phyloP scores from a whole-genome alignment of 2,888 invertebrate species.

The Frankliniella intonsa region DNA sequence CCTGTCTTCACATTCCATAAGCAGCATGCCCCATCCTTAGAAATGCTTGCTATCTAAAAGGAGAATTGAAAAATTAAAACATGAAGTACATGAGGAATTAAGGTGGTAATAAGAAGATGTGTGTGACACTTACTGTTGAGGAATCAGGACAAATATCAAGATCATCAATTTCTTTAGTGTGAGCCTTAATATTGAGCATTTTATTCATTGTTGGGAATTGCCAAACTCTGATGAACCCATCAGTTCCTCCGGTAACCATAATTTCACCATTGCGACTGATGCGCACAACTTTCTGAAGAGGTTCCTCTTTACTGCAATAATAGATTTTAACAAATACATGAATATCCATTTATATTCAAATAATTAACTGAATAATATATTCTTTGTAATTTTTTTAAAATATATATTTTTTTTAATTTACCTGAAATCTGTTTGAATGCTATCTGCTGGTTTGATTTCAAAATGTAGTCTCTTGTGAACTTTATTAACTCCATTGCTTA shows the following conservation, averaged over 20 bases:
- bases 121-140: conserved; percentile 44
- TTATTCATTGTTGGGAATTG: conserved; percentile 75
- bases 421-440: conserved; percentile 81
- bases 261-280: conserved; percentile 70
- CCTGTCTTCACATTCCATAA: conserved; percentile 71
- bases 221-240: conserved; percentile 84
- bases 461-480: conserved; percentile 62
- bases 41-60: conserved; percentile 69
- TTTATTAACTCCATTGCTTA: conserved; percentile 34
- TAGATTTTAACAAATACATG: too few relatives aligned
- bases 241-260: conserved; percentile 88
- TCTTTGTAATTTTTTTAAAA: background rate
- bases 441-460: conserved; percentile 69
- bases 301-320: conserved; percentile 53
- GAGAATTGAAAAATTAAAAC: conserved; percentile 30
- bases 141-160: conserved; percentile 83
- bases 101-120: background rate
- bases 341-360: too few relatives aligned
- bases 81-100: conserved; percentile 13
- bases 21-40: conserved; percentile 78
- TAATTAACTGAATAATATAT: too few relatives aligned
- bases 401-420: conserved; percentile 43
- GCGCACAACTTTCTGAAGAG: conserved; percentile 80
- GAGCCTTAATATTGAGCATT: conserved; percentile 66
- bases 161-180: conserved; percentile 90